Evolutionary conservation across 2,797 vertebrate genomes (phyloP).

Genomic region (Hoplostethus atlanticus): DNA sequence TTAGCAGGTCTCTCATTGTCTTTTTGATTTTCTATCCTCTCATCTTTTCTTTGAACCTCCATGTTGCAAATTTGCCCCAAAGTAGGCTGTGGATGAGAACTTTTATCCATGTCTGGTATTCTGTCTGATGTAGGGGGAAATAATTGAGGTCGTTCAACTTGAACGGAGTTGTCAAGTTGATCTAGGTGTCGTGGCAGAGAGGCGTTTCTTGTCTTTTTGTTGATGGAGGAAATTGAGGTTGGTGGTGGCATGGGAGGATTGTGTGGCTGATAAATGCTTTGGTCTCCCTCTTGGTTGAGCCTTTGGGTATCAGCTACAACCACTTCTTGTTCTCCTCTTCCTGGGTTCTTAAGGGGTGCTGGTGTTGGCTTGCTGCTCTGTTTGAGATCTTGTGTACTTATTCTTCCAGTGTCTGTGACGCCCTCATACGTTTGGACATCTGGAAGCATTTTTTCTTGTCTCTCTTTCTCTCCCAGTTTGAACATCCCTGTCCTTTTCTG

Average conservation of each 20-base stretch:
- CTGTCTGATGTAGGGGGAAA: constrained; percentile 13
- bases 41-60: constrained; percentile 27
- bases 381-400: constrained; percentile 20
- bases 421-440: constrained; percentile 44
- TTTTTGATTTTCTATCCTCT: constrained; percentile 27
- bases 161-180: not conserved
- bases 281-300: constrained; percentile 4
- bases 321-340: constrained; percentile 26
- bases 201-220: constrained; percentile 22
- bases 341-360: constrained; percentile 27
- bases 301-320: constrained; percentile 11
- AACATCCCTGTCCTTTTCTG: constrained; percentile 82
- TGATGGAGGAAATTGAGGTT: constrained; percentile 18
- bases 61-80: constrained; percentile 2
- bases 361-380: constrained; percentile 30
- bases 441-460: constrained; percentile 55
- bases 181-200: constrained; percentile 25
- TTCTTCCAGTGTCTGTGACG: constrained; percentile 14
- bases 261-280: constrained; percentile 24
- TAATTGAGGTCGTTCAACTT: constrained; percentile 1
- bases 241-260: constrained; percentile 28
- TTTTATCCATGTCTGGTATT: constrained; percentile 30
- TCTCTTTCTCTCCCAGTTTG: constrained; percentile 78
- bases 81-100: not conserved
- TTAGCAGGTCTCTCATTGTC: not conserved